Evolutionary conservation across 1,140 invertebrate species (phyloP).

Genomic region (Tachypleus tridentatus): DNA sequence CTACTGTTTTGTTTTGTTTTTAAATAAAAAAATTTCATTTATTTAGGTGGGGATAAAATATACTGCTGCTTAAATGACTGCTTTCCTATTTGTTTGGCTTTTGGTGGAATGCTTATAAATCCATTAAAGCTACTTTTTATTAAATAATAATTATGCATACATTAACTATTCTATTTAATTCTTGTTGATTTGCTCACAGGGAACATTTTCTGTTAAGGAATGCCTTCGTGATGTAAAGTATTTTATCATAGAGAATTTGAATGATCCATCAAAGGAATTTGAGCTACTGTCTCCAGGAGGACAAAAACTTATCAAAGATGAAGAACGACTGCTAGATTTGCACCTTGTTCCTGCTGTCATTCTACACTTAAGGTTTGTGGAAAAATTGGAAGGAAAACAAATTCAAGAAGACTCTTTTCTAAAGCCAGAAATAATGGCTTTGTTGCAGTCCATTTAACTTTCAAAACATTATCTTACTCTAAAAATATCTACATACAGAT

Average conservation of each 20-base stretch:
- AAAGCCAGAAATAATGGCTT: conserved; percentile 57
- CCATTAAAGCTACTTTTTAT: not conserved
- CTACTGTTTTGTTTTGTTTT: no score
- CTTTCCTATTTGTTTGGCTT: not conserved
- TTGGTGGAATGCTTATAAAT: not conserved
- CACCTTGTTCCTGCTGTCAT: conserved; percentile 59
- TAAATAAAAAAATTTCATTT: no score
- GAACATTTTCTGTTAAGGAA: conserved; percentile 69
- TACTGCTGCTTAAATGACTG: not conserved
- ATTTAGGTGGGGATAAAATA: no score
- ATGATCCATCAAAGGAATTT: conserved; percentile 50
- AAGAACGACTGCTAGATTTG: conserved; percentile 53
- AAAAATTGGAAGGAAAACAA: conserved; percentile 30
- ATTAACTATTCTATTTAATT: not conserved
- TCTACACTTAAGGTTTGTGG: conserved; percentile 44
- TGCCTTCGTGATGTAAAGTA: conserved; percentile 52
- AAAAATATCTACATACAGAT: no score
- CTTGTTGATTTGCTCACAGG: conserved; percentile 37
- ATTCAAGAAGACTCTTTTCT: conserved; percentile 41
- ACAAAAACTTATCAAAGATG: conserved; percentile 44
- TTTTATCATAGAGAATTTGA: conserved; percentile 58
- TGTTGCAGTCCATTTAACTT: conserved; percentile 24
- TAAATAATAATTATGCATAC: conserved; percentile 5
- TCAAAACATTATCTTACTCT: no score
- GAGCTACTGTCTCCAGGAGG: conserved; percentile 34